These are phyloP conservation scores for Falco biarmicus DNA, from an alignment of 2,797 vertebrate genomes.

Conservation along the genomic window DNA sequence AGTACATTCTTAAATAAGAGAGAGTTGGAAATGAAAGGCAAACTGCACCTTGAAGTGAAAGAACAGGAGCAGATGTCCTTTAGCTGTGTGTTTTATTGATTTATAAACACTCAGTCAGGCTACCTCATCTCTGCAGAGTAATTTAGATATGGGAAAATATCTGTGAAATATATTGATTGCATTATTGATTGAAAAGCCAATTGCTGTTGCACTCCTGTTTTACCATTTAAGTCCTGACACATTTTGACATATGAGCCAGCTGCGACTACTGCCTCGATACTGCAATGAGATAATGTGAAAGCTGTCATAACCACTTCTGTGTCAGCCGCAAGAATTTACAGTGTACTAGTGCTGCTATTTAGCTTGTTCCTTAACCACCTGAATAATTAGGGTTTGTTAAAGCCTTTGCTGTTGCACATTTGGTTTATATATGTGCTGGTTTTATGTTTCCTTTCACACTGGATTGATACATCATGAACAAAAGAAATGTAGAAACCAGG, in stretches of 20 bases:
- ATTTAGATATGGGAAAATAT: slow-evolving; percentile 90
- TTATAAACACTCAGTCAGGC: slow-evolving; percentile 82
- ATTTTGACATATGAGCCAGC: slow-evolving; percentile 86
- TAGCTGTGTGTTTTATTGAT: slow-evolving; percentile 83
- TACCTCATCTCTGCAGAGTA: slow-evolving; percentile 85
- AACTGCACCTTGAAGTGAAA: slow-evolving; percentile 78
- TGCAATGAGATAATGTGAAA: slow-evolving; percentile 83
- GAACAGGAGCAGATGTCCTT: slow-evolving; percentile 81
- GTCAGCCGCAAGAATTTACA: slow-evolving; percentile 79
- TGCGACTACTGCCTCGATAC: slow-evolving; percentile 80
- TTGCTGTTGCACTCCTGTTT: slow-evolving; percentile 87
- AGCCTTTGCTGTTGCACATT: slow-evolving; percentile 48
- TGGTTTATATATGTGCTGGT: slow-evolving; percentile 25
- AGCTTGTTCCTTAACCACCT: slow-evolving; percentile 76
- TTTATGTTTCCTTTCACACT: slow-evolving; percentile 57
- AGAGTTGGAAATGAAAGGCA: slow-evolving; percentile 75
- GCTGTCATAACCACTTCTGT: slow-evolving; percentile 80
- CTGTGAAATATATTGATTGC: slow-evolving; percentile 89
- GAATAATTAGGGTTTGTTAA: slow-evolving; percentile 80
- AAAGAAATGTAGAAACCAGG: slow-evolving; percentile 56
- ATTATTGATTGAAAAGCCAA: slow-evolving; percentile 89
- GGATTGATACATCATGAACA: slow-evolving; percentile 56
- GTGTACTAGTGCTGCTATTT: slow-evolving; percentile 65
- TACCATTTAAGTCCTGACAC: slow-evolving; percentile 87
- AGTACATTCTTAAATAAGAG: slow-evolving; percentile 77